Evolutionary conservation across 2,888 invertebrate genomes (phyloP), one percentile per base, ranked within the genome.

Genomic region (Acleris holmiana): DNA sequence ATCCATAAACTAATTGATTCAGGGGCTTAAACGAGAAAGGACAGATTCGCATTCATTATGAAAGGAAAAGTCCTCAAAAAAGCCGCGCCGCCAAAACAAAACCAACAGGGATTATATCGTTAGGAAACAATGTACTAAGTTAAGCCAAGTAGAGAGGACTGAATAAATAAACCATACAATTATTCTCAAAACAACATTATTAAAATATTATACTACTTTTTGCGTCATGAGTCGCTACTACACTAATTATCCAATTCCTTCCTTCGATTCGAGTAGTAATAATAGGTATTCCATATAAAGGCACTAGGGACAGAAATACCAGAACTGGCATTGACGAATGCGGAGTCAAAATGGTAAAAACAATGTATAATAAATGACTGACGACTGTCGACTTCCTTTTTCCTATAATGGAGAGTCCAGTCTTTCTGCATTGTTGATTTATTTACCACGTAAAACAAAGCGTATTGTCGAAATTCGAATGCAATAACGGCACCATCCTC

Each of bases 391-490:
- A 64, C 64, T 60, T 65, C 60, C 60, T 41, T 41, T 29, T 44
- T 49, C 64, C 48, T 53, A 64, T 59, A 59, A 59, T 54, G 64
- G 58, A 59, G 29, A 64, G 59, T 61, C 65, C 44, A 65, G 48
- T 65, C 55, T 60, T 65, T 55, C 59, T 65, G 54, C 29, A 55
- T 49, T 13, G 60, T 44, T 44, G 54, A 60, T 59, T 58, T 54
- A 64, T 63, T 53, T 48, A 17, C 53, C 58, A 48, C 59, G 35
- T 54, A 60, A n/a, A 44, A 64, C 54, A 59, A 48, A 60, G 44
- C 55, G 21, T 35, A 57, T 47, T n/a, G n/a, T 57, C 29, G 18
- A 35, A 13, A 23, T 18, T 10, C 7, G 41, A 40, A 29, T 40
- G 55, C 49, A 58, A 60, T 60, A 55, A 50, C 17, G 44, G 49